These are phyloP conservation scores for Hyles vespertilio DNA, from an alignment of 1,140 invertebrate species.

Conservation along the genomic window DNA sequence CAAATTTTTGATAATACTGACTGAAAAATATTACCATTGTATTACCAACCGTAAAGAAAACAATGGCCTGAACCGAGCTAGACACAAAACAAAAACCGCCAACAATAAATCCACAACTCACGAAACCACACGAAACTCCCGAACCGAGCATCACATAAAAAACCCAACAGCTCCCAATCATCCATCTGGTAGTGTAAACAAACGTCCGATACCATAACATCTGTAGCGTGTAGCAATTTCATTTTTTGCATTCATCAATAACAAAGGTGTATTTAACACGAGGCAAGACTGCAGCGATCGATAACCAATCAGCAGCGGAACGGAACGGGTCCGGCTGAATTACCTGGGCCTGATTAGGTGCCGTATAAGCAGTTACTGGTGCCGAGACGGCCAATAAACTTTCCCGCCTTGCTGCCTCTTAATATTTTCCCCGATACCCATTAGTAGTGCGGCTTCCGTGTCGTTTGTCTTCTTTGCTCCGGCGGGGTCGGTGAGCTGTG, in stretches of 20 bases:
- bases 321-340: constrained; percentile 6
- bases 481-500: not conserved
- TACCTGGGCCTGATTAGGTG: constrained; percentile 15
- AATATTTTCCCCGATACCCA: constrained; percentile 8
- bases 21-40: no score
- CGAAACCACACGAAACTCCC: no score
- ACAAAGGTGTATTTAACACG: constrained; percentile 1
- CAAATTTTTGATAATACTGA: no score
- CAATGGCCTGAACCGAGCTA: no score
- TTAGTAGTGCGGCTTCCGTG: constrained; percentile 4
- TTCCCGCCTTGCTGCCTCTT: constrained; percentile 8
- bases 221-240: no score
- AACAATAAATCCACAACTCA: no score
- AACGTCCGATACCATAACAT: no score
- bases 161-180: no score
- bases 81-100: no score
- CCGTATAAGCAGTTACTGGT: constrained; percentile 13
- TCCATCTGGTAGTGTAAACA: no score
- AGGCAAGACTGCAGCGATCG: constrained; percentile 11
- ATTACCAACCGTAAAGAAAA: no score
- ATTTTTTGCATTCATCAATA: not conserved
- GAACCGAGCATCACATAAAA: no score
- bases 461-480: not conserved
- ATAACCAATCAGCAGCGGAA: constrained; percentile 11
- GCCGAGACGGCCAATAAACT: constrained; percentile 10